Evolutionary conservation across 1,140 invertebrate genomes (phyloP).

Genomic region (Spodoptera frugiperda): DNA sequence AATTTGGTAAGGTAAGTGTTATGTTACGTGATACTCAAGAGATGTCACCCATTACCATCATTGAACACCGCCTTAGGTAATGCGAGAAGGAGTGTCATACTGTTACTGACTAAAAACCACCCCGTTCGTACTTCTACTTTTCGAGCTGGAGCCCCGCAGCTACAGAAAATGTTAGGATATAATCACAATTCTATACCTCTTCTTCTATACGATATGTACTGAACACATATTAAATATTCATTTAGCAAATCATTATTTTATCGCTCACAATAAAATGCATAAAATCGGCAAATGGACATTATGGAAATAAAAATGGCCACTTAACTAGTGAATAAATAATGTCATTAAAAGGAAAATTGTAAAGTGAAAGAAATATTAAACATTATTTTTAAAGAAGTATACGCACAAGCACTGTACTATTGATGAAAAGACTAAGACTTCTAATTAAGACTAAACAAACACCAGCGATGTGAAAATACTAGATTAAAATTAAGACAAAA

Average conservation of each 20-base stretch:
- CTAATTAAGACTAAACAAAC: too few relatives aligned
- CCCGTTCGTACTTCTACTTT: too few relatives aligned
- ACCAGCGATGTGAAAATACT: too few relatives aligned
- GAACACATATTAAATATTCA: background rate
- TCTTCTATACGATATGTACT: too few relatives aligned
- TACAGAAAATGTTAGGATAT: too few relatives aligned
- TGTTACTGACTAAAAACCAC: too few relatives aligned
- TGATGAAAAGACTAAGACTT: too few relatives aligned
- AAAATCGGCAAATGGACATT: constrained; percentile 28
- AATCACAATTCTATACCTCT: too few relatives aligned
- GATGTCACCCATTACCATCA: background rate
- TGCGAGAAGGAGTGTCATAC: too few relatives aligned
- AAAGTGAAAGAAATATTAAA: background rate
- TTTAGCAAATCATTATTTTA: constrained; percentile 6
- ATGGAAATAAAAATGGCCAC: constrained; percentile 17
- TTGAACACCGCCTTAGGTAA: background rate
- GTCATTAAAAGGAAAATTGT: constrained; percentile 2
- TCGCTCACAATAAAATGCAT: constrained; percentile 17
- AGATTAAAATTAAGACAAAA: too few relatives aligned
- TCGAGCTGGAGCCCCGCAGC: too few relatives aligned
- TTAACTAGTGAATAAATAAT: constrained; percentile 22
- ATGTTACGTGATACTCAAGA: background rate
- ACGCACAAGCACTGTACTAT: too few relatives aligned
- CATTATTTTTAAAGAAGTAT: background rate
- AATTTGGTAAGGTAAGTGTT: background rate